A percentile compares a stretch with the other conserved stretches of the same genome.
phyloP scores from a whole-genome alignment of 2,797 vertebrate species.

The Crocodylus rhombifer region DNA sequence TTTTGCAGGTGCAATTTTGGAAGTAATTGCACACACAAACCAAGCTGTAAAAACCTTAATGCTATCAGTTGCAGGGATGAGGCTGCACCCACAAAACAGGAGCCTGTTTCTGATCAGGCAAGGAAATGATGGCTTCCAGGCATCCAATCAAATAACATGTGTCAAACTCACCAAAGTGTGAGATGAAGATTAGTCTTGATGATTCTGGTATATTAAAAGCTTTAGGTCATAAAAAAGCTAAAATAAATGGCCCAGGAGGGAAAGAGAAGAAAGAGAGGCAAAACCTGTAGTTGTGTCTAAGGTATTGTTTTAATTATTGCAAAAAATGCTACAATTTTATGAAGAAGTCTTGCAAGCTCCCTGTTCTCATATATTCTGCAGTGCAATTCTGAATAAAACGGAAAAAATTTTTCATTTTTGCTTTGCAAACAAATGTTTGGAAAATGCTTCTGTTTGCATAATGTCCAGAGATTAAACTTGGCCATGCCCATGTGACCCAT shows the following conservation, averaged over 20 bases:
- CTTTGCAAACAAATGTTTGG: background rate
- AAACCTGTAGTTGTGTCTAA: too few relatives aligned
- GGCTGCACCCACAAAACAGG: background rate
- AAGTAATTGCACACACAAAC: background rate
- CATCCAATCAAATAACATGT: background rate
- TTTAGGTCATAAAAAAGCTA: background rate
- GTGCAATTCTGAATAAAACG: background rate
- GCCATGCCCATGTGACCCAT: background rate
- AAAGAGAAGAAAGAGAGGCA: background rate
- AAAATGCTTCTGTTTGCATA: background rate
- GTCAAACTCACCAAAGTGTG: background rate
- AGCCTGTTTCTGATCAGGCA: background rate
- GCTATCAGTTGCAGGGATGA: background rate
- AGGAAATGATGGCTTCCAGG: background rate
- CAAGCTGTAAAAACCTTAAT: background rate
- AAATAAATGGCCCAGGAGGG: background rate
- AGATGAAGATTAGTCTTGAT: background rate
- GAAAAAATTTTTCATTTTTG: background rate
- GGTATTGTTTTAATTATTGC: too few relatives aligned
- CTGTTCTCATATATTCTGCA: background rate
- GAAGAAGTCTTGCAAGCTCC: background rate
- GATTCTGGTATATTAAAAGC: background rate
- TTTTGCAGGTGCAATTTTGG: background rate
- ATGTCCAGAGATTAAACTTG: background rate
- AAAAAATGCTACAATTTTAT: background rate